Conservation (phyloP, 2,888 invertebrate genomes). For the Onchidella celtica region DNA sequence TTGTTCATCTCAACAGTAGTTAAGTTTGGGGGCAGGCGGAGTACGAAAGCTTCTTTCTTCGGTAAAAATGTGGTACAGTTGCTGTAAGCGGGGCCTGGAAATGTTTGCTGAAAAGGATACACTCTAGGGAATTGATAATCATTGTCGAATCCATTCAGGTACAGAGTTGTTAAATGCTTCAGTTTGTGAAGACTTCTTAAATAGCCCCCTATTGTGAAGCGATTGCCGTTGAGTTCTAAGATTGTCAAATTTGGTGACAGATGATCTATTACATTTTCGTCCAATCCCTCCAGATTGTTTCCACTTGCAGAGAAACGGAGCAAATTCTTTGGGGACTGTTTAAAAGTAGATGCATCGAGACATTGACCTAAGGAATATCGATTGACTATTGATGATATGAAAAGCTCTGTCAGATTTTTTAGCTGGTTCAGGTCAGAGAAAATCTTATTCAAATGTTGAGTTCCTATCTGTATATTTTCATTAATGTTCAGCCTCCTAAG, state of each 20-base stretch:
- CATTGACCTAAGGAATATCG: slow-evolving; percentile 35
- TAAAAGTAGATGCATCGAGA: slow-evolving; percentile 8
- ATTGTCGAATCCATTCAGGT: no score
- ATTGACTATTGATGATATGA: slow-evolving; percentile 39
- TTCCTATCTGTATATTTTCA: slow-evolving; percentile 41
- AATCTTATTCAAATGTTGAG: slow-evolving; percentile 30
- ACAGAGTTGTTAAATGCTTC: not conserved
- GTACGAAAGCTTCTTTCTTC: no score
- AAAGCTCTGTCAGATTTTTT: slow-evolving; percentile 5
- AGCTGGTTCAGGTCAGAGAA: slow-evolving; percentile 38
- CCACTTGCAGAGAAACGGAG: slow-evolving; percentile 23
- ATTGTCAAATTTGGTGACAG: slow-evolving; percentile 36
- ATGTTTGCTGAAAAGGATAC: no score
- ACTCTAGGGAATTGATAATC: no score
- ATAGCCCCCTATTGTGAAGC: slow-evolving; percentile 43
- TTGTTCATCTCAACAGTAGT: not conserved
- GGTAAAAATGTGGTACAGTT: not conserved
- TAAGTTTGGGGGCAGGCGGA: slow-evolving; percentile 41
- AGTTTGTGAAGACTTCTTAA: slow-evolving; percentile 27
- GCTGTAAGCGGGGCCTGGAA: not conserved
- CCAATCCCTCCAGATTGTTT: slow-evolving; percentile 38
- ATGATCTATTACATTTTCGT: not conserved
- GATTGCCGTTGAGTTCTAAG: slow-evolving; percentile 33
- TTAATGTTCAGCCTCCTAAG: slow-evolving; percentile 38
- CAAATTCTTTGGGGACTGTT: slow-evolving; percentile 30